These are phyloP conservation scores for Poliocrania exsul DNA, from an alignment of 2,797 vertebrate species.

Conservation along the genomic window DNA sequence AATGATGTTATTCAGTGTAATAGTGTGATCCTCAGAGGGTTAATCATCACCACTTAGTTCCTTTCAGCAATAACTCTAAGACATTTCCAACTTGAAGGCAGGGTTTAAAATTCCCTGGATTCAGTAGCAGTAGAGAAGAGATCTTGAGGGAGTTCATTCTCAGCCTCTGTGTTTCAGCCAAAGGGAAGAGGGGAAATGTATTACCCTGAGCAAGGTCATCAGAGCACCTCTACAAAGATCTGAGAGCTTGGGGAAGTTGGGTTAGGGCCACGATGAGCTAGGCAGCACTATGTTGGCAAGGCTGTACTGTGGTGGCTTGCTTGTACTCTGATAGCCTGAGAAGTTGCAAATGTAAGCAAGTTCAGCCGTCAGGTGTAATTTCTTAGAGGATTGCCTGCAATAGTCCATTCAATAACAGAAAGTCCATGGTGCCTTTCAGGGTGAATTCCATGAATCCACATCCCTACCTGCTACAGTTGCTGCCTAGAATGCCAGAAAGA, in stretches of 20 bases:
- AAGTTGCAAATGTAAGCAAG: neutral
- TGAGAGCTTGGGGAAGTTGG: neutral
- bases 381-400: neutral
- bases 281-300: neutral
- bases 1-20: neutral
- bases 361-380: neutral
- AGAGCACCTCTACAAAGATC: neutral
- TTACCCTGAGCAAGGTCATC: neutral
- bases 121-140: neutral
- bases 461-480: fast-evolving
- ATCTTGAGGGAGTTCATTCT: neutral
- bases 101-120: neutral
- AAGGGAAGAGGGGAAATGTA: neutral
- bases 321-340: neutral
- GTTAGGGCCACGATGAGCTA: neutral
- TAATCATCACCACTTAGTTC: neutral
- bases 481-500: neutral
- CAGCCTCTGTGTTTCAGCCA: neutral
- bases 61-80: neutral
- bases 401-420: neutral
- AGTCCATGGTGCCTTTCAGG: neutral
- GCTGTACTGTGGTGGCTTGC: neutral
- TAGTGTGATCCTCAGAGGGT: neutral
- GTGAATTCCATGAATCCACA: neutral
- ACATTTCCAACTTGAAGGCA: neutral